Base-by-base conservation (phyloP, 2,113 vertebrate genomes). In the Aptenodytes patagonicus region DNA sequence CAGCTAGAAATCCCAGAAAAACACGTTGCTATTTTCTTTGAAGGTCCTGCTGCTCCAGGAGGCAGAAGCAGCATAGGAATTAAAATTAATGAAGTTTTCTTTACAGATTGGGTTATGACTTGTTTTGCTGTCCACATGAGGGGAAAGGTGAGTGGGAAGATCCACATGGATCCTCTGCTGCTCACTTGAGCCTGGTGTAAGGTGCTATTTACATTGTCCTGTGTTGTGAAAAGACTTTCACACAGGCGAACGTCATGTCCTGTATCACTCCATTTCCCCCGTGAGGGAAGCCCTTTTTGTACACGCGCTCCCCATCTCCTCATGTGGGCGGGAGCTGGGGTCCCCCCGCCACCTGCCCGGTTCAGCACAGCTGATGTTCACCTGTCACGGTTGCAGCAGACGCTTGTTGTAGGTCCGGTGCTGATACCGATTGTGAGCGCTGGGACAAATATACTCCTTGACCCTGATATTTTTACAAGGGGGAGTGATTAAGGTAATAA, bases 391-490 rank as follows among this genome's bases (percentile, higher is more conserved):
- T 3, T 58, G 11, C n/a, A 71, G 52, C 22, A 71, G 38, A 9
- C 0, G 0, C 19, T 55, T 0, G 0, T 10, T 46, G 65, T 11
- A 51, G 68, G 26, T 31, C 64, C 1, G 10, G 5, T 57, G 68
- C 36, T 47, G 55, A 26, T 65, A n/a, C 16, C 9, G 17, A 3
- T 34, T 64, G 16, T 29, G 44, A 38, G 36, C 51, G 8, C 51
- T 31, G 38, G 62, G 29, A 76, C 40, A 80, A 89, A 75, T 32
- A 22, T 3, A 20, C 11, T 58, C 49, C 26, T 49, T 71, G 42
- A 47, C 32, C 47, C 44, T 31, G 28, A 8, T 51, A 29, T 65
- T 85, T 85, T 57, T 65, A 17, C 65, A 22, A 81, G 21, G 6
- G 8, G 6, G 11, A 54, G 8, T 14, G 52, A 79, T 58, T 58